Conservation (phyloP, 2,113 vertebrate species). For the Thinocorus orbignyianus region DNA sequence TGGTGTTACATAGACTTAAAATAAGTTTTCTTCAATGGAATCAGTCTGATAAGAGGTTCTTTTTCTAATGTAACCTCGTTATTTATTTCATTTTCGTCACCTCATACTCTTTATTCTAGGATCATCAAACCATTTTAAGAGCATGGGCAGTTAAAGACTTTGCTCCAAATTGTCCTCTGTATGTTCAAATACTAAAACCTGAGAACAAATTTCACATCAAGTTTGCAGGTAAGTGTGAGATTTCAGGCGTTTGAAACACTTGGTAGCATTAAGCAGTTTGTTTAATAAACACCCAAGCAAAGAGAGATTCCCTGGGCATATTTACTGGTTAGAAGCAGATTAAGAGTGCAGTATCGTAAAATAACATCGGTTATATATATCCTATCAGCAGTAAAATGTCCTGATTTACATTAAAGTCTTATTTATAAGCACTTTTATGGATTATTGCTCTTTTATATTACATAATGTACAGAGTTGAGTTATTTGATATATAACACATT, state of each 20-base stretch:
- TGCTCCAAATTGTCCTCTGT: constrained; percentile 94
- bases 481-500: neutral
- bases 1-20: neutral
- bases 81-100: neutral
- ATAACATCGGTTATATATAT: neutral
- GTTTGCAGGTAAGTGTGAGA: constrained; percentile 87
- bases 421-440: neutral
- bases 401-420: neutral
- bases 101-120: constrained; percentile 72
- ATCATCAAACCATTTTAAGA: constrained; percentile 96
- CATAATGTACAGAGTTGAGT: neutral
- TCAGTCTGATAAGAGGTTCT: neutral
- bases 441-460: neutral
- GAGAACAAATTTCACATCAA: constrained; percentile 99
- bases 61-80: neutral
- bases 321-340: neutral
- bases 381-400: neutral
- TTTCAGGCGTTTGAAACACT: neutral
- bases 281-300: neutral
- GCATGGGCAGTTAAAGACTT: constrained; percentile 99
- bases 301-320: neutral
- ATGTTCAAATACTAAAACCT: constrained; percentile 95
- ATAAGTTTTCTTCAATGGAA: neutral
- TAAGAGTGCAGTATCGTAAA: neutral
- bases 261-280: neutral